Evolutionary conservation across 2,113 vertebrate genomes (phyloP), one percentile per base, ranked within the genome.

Genomic region (Ancistrus triradiatus): DNA sequence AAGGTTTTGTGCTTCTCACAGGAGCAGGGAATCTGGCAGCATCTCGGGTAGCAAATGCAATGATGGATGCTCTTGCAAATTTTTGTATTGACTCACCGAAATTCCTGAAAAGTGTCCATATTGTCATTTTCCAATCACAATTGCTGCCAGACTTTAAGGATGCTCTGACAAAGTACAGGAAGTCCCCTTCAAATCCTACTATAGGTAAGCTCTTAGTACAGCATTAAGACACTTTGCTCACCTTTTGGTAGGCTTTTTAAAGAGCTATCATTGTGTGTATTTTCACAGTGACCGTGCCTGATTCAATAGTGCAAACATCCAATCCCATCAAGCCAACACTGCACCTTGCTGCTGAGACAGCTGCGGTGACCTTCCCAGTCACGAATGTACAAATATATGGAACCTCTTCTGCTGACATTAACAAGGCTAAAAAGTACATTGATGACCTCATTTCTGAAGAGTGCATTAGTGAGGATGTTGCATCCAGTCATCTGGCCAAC

Each of bases 51-150:
- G 77, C 68, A 6, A 49, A 50, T 21, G 79, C 79, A 13, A 79
- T 83, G 73, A 42, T 77, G 11, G 61, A 70, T 4, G 77, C 81
- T 6, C 24, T 83, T 15, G 17, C 31, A 5, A 52, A 61, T 4
- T 74, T 74, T 35, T 11, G 60, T 1, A 42, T 17, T 1, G 65
- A 73, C 50, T 33, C 11, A 6, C 69, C 49, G 14, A 33, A 63
- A 44, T 63, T 59, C 14, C 2, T 83, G 33, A 80, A 60, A 37
- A 6, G 22, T 1, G 40, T 81, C 33, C 66, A 79, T 33, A 62
- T 83, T n/a, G 71, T 83, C 7, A 62, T 81, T 71, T 81, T 80
- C 59, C 76, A 78, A 66, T 2, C 11, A 2, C 49, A 63, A 6
- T 73, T 80, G 67, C 24, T 80, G 22, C 19, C 64, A 11, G 64